Evolutionary conservation across 2,113 vertebrate genomes (phyloP).

Genomic region (Barbus barbus): DNA sequence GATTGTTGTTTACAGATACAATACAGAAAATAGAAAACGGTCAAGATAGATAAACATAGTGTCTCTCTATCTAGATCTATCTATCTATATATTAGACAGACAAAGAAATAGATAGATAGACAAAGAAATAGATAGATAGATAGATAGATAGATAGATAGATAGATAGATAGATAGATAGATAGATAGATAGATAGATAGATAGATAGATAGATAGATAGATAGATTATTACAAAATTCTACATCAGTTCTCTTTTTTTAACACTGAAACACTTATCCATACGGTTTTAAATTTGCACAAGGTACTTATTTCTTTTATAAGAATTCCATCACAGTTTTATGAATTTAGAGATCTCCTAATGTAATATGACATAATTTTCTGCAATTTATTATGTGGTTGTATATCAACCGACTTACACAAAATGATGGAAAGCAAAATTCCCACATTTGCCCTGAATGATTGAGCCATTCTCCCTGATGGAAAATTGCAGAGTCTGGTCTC

Average conservation of each 20-base stretch:
- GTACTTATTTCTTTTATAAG: not conserved
- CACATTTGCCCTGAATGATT: not conserved
- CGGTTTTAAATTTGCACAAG: not conserved
- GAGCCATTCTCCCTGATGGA: not conserved
- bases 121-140: not conserved
- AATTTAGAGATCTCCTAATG: not conserved
- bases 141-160: not conserved
- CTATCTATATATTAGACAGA: not conserved
- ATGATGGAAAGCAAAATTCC: conserved; percentile 10
- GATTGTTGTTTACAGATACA: not conserved
- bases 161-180: not conserved
- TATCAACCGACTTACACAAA: not conserved
- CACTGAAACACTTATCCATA: no score
- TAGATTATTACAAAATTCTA: not conserved
- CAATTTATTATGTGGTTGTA: conserved; percentile 16
- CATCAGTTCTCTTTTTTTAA: not conserved
- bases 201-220: not conserved
- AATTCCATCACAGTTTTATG: not conserved
- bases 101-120: no score
- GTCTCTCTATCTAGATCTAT: not conserved
- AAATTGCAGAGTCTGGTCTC: not conserved
- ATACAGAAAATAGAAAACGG: not conserved
- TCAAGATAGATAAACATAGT: not conserved
- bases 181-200: not conserved
- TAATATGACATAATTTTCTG: not conserved